phyloP scores from a whole-genome alignment of 1,140 invertebrate genomes.

The Drosophila fuyamai region DNA sequence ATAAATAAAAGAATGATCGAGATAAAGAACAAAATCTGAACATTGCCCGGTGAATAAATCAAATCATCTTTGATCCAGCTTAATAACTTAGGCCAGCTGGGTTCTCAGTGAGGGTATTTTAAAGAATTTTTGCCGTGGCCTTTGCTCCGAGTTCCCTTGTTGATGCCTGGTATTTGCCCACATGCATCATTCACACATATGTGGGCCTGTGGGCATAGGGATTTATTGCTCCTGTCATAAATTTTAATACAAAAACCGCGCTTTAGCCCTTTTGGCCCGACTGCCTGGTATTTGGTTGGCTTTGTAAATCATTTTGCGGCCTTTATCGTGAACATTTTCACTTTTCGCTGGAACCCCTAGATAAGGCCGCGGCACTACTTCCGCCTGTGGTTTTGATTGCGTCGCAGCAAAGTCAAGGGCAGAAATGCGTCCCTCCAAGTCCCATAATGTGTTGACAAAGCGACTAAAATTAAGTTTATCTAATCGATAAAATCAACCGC shows the following conservation, averaged over 20 bases:
- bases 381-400: conserved; percentile 46
- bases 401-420: conserved; percentile 69
- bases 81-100: background rate
- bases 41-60: background rate
- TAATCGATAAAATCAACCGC: conserved; percentile 68
- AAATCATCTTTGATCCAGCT: background rate
- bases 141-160: conserved; percentile 9
- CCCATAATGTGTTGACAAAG: conserved; percentile 46
- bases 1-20: too few relatives aligned
- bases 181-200: conserved; percentile 47
- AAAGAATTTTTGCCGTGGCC: background rate
- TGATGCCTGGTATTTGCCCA: conserved; percentile 27
- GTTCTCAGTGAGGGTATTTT: conserved; percentile 11
- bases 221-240: conserved; percentile 72
- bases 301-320: conserved; percentile 72
- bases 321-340: conserved; percentile 73
- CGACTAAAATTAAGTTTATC: conserved; percentile 82
- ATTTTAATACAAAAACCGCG: conserved; percentile 64
- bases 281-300: conserved; percentile 27
- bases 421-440: conserved; percentile 20
- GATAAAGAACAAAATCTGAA: too few relatives aligned
- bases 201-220: conserved; percentile 30
- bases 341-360: conserved; percentile 50
- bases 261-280: conserved; percentile 22
- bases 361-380: conserved; percentile 67